Base-by-base conservation (phyloP, 2,797 vertebrate genomes). In the Aphelocoma californica region DNA sequence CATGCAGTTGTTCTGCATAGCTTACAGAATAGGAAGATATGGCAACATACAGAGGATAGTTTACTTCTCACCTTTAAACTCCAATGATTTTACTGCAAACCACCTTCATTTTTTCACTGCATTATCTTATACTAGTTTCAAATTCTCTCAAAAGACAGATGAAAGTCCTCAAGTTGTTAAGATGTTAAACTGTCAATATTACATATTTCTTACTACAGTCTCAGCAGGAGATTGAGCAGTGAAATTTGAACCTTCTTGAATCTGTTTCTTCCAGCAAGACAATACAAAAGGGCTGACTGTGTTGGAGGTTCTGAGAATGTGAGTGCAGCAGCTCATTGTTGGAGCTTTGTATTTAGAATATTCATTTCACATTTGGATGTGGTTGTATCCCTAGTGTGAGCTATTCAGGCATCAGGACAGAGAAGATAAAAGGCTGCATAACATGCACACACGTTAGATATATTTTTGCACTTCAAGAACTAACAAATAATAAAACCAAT, bases 221-320 rank as follows among this genome's bases (percentile, higher is more conserved):
- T 65, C 51, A 72, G 23, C 81, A 78, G 45, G 54, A 91, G 44
- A 89, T 24, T 28, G 18, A 92, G 34, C 26, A 34, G 51, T 93
- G 92, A 92, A 87, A 93, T 92, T 75, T 91, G 84, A 93, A 82
- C 74, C 74, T 73, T 67, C 45, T 89, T 87, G 60, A 48, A 50
- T 82, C 67, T 84, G 34, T 84, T 88, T 95, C 81, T 86, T 95
- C 62, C 40, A 77, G 44, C 31, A 62, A 85, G 54, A 56, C 16
- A 62, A 56, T 40, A 81, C 50, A 56, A 77, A 85, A 89, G n/a
- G 38, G 29, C 56, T 73, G 51, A 51, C 32, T 77, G 36, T 77
- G 56, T 56, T 82, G 40, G 9, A 80, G 23, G 32, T 90, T 88
- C 84, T 86, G 47, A 82, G 78, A 81, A 23, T 54, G 16, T 86